A percentile compares a stretch with the other conserved stretches of the same genome.
phyloP scores from a whole-genome alignment of 1,140 invertebrate species.

The Oedothorax gibbosus region DNA sequence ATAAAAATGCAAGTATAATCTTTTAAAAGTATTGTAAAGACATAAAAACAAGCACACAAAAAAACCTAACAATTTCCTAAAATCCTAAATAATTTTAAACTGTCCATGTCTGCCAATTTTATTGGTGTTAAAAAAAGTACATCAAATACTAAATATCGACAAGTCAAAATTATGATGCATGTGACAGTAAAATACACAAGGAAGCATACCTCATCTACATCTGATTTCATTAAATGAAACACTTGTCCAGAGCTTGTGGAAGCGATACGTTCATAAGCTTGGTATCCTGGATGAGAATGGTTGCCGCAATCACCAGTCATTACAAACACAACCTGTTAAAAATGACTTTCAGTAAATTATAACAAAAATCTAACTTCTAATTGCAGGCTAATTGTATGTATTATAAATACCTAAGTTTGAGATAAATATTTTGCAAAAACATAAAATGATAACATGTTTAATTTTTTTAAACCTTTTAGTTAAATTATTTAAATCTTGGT shows the following conservation, averaged over 20 bases:
- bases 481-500: too few species aligned
- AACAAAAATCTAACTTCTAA: not conserved
- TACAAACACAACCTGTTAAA: constrained; percentile 78
- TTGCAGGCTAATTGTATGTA: too few species aligned
- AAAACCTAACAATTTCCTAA: not conserved
- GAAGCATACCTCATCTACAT: constrained; percentile 75
- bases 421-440: not conserved
- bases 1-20: too few species aligned
- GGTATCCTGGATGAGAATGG: constrained; percentile 73
- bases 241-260: constrained; percentile 80
- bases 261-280: constrained; percentile 78
- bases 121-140: too few species aligned
- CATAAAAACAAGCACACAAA: not conserved
- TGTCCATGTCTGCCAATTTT: too few species aligned
- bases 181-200: not conserved
- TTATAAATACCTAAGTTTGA: too few species aligned
- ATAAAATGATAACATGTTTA: not conserved
- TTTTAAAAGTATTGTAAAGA: too few species aligned
- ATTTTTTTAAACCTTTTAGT: not conserved
- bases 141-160: too few species aligned
- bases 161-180: too few species aligned
- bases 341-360: not conserved
- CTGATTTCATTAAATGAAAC: constrained; percentile 78
- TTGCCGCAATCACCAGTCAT: constrained; percentile 81
- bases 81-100: too few species aligned